phyloP scores from a whole-genome alignment of 1,140 invertebrate species.

The Drosophila insularis region DNA sequence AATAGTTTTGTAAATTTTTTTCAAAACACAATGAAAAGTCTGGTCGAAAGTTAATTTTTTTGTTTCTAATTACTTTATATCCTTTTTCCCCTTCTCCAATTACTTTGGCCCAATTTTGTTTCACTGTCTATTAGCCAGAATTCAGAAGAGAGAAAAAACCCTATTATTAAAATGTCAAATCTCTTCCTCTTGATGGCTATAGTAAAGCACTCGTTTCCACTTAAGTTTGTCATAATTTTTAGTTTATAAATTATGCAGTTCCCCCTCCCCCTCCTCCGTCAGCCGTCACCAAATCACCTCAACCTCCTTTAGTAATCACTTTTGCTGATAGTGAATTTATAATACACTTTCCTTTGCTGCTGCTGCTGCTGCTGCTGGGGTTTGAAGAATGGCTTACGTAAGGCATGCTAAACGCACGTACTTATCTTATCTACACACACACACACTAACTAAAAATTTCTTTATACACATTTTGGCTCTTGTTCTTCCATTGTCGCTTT shows the following conservation, averaged over 20 bases:
- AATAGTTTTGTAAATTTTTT: too few species aligned
- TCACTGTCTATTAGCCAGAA: too few species aligned
- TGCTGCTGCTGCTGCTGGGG: background rate
- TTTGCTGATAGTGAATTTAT: background rate
- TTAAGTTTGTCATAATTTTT: background rate
- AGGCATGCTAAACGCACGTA: constrained; percentile 2
- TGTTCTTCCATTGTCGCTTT: background rate
- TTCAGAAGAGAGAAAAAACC: background rate
- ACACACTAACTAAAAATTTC: background rate
- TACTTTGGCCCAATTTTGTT: too few species aligned
- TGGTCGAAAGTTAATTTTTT: too few species aligned
- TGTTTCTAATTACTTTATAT: too few species aligned
- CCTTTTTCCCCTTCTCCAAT: too few species aligned
- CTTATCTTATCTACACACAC: background rate
- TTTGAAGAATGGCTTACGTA: background rate
- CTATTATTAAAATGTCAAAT: background rate
- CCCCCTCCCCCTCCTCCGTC: background rate
- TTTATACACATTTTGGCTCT: background rate
- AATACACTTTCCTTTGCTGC: background rate
- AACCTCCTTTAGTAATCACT: too few species aligned
- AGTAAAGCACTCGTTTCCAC: background rate
- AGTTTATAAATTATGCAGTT: constrained; percentile 2
- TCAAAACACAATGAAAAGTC: too few species aligned
- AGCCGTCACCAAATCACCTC: background rate
- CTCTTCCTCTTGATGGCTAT: background rate